Percentiles rank a stretch among this genome's conserved stretches.
Conservation (phyloP, 2,113 vertebrate species). For the Coptodon rendalli region DNA sequence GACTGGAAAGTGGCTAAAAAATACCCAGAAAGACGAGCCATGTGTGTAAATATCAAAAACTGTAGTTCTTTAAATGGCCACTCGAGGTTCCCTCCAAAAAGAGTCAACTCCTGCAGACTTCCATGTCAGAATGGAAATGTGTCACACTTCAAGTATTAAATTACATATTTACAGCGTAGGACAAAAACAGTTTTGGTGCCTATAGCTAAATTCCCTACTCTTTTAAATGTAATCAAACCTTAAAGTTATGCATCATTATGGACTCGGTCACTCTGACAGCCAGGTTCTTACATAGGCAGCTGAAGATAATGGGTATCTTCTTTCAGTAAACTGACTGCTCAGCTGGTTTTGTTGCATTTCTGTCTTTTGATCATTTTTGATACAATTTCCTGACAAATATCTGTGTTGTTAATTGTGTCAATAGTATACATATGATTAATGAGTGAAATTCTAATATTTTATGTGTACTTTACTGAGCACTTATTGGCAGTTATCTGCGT, state of each 20-base stretch:
- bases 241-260: not conserved
- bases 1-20: not conserved
- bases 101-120: rapidly evolving
- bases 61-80: not conserved
- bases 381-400: not conserved
- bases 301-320: not conserved
- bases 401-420: not conserved
- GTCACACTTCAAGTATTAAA: not conserved
- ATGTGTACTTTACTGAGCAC: not conserved
- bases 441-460: not conserved
- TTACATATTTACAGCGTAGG: rapidly evolving
- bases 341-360: rapidly evolving
- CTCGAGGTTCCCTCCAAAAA: not conserved
- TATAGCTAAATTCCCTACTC: not conserved
- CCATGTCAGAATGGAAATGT: not conserved
- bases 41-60: not conserved
- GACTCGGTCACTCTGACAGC: not conserved
- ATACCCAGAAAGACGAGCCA: not conserved
- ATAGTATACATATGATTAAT: not conserved
- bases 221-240: not conserved
- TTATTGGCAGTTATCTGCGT: not conserved
- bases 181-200: not conserved
- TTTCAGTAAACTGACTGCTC: not conserved
- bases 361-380: not conserved
- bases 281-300: not conserved